Conservation (phyloP, 2,797 vertebrate genomes). For the Zenarchopterus dispar region DNA sequence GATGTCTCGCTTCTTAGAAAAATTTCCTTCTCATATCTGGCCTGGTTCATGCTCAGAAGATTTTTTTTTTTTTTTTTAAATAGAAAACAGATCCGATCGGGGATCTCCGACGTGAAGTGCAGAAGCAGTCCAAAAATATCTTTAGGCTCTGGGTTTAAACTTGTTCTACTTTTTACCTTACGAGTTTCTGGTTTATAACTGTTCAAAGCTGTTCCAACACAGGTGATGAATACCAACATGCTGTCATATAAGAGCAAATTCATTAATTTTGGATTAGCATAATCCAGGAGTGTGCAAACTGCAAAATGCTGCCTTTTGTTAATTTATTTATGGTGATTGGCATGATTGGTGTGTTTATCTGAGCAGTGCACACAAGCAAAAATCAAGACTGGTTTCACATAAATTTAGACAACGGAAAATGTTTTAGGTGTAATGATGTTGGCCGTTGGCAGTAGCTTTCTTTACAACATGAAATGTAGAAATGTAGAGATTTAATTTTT, state of each 20-base stretch:
- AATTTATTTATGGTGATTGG: no score
- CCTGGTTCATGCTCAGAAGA: constrained; percentile 10
- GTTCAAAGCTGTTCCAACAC: background rate
- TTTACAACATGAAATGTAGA: no score
- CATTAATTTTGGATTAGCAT: background rate
- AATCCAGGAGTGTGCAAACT: background rate
- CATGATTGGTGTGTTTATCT: no score
- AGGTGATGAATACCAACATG: background rate
- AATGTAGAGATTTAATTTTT: no score
- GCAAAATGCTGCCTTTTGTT: background rate
- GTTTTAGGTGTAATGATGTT: no score
- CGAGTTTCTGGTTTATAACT: background rate
- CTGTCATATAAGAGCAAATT: no score
- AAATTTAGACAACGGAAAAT: no score
- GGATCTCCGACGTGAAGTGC: background rate
- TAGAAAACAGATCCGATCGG: background rate
- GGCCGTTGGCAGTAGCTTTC: no score
- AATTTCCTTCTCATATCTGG: background rate
- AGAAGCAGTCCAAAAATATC: background rate
- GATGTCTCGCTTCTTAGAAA: background rate
- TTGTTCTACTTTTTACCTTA: background rate
- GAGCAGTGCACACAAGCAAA: no score
- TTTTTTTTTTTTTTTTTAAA: no score
- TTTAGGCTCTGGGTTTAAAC: background rate
- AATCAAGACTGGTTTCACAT: no score